Conservation (phyloP, 2,113 vertebrate genomes). For the Sarotherodon lohbergeri region DNA sequence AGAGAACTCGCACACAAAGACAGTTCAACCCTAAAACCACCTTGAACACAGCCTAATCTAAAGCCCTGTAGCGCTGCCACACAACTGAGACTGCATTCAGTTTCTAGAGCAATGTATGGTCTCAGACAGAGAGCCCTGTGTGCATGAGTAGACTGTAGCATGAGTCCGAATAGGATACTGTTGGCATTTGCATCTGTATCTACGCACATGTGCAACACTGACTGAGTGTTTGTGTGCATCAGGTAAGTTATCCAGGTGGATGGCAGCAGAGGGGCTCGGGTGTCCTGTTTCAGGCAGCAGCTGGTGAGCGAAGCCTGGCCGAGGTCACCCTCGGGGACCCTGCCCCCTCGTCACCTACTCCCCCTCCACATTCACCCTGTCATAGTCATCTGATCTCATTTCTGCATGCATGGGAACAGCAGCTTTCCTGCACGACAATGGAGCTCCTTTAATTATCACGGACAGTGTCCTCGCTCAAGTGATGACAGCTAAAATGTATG, state of each 20-base stretch:
- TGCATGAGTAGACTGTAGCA: not conserved
- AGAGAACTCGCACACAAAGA: not conserved
- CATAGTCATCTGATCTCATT: conserved; percentile 60
- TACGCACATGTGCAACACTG: not conserved
- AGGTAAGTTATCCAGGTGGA: conserved; percentile 68
- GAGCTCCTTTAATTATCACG: conserved; percentile 71
- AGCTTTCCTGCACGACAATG: conserved; percentile 44
- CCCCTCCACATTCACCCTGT: conserved; percentile 30
- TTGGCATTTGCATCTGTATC: conserved; percentile 20
- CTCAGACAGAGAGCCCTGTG: not conserved
- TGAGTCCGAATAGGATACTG: not conserved
- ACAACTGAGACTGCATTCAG: fast-evolving
- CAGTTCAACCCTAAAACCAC: not conserved
- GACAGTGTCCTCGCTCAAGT: conserved; percentile 36
- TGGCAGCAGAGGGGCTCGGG: conserved; percentile 26
- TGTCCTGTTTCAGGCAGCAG: conserved; percentile 71
- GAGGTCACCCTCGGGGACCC: conserved; percentile 54
- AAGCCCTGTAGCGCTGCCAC: not conserved
- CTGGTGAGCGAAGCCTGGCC: conserved; percentile 60
- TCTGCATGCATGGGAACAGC: conserved; percentile 25
- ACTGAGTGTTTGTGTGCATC: not conserved
- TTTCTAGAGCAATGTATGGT: not conserved
- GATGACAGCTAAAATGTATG: conserved; percentile 38
- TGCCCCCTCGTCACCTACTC: conserved; percentile 3
- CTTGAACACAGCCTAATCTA: not conserved